Conservation (phyloP, 2,797 vertebrate species). For the Okamejei kenojei region DNA sequence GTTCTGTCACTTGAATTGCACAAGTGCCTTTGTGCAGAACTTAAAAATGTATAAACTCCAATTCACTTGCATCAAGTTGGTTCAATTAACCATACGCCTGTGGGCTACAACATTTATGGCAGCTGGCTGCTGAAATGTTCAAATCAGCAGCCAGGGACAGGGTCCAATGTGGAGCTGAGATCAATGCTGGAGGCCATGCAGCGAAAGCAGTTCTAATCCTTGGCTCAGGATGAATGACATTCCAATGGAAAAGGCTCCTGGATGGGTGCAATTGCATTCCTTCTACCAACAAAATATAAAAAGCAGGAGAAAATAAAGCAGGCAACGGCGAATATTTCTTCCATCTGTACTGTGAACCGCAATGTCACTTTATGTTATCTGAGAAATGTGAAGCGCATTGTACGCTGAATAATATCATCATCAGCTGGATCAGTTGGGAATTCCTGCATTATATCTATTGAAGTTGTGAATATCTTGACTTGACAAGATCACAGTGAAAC, state of each 20-base stretch:
- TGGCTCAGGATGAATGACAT: slow-evolving; percentile 23
- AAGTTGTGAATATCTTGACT: not conserved
- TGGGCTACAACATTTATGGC: not conserved
- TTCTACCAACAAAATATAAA: not conserved
- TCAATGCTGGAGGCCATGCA: not conserved
- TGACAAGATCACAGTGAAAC: slow-evolving; percentile 26
- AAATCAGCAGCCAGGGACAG: not conserved
- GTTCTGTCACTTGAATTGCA: too few species aligned
- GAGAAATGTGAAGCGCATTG: slow-evolving; percentile 16
- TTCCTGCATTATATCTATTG: not conserved
- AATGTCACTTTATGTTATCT: slow-evolving; percentile 18
- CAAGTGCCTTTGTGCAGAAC: too few species aligned
- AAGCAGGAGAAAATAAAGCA: not conserved
- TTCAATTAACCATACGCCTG: not conserved
- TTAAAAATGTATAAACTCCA: too few species aligned
- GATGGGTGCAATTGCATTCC: not conserved
- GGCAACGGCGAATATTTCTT: not conserved
- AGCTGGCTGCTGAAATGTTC: not conserved
- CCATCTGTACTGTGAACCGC: not conserved
- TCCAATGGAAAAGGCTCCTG: slow-evolving; percentile 20
- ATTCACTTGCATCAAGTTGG: not conserved
- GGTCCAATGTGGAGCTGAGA: not conserved
- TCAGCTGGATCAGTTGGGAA: slow-evolving; percentile 4
- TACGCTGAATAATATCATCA: not conserved
- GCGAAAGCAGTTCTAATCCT: not conserved